Percentiles rank a stretch among this genome's conserved stretches.
phyloP scores from a whole-genome alignment of 1,140 invertebrate species.

The Vanessa atalanta region DNA sequence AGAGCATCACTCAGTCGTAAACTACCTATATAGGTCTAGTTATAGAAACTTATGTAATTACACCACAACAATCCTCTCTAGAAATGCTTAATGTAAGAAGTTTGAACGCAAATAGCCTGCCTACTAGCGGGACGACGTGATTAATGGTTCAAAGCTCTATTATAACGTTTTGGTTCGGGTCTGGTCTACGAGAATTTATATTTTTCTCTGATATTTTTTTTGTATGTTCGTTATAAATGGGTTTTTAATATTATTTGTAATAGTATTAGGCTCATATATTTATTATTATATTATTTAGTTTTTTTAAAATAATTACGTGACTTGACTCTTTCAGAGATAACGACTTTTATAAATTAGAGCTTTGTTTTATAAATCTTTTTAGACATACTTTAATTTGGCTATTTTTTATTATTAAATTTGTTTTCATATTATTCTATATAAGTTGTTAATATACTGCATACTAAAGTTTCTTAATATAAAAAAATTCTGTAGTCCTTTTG shows the following conservation, averaged over 20 bases:
- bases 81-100: constrained; percentile 9
- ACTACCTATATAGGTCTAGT: not conserved
- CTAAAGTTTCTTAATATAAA: too few relatives aligned
- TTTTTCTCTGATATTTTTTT: not conserved
- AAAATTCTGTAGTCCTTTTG: too few relatives aligned
- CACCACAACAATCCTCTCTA: constrained; percentile 1
- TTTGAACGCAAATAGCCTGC: constrained; percentile 5
- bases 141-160: not conserved
- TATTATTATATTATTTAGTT: too few relatives aligned
- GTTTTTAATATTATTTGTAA: not conserved
- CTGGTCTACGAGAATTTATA: not conserved
- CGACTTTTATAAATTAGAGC: too few relatives aligned
- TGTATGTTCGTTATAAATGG: not conserved
- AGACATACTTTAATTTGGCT: too few relatives aligned
- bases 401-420: too few relatives aligned
- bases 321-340: too few relatives aligned
- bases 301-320: too few relatives aligned
- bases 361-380: too few relatives aligned
- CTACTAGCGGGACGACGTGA: not conserved
- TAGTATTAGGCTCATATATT: too few relatives aligned
- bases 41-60: constrained; percentile 7
- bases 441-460: too few relatives aligned
- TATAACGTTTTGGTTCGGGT: not conserved
- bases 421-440: too few relatives aligned
- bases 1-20: not conserved